Conservation (phyloP, 2,888 invertebrate species). For the Bhutanitis thaidina region DNA sequence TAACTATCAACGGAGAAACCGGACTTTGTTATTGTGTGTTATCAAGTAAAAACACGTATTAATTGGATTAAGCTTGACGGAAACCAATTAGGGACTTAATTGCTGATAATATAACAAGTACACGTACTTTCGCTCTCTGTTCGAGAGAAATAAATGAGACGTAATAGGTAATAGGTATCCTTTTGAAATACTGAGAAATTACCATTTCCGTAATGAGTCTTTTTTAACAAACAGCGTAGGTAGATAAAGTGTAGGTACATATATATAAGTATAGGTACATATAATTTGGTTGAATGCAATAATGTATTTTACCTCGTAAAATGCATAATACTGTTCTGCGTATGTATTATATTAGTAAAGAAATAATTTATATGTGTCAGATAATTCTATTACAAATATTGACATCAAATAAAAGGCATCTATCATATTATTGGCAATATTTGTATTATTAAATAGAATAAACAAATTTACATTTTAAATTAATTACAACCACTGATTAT, state of each 20-base stretch:
- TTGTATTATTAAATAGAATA: too few species aligned
- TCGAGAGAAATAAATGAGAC: not conserved
- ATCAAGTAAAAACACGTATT: constrained; percentile 56
- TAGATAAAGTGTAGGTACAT: too few species aligned
- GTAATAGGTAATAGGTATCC: not conserved
- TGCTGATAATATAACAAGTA: constrained; percentile 41
- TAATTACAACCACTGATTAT: too few species aligned
- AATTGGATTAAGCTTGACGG: constrained; percentile 65
- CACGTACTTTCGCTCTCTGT: constrained; percentile 10
- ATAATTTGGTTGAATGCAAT: not conserved
- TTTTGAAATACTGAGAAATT: not conserved
- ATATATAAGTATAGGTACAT: too few species aligned
- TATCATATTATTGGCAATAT: too few species aligned
- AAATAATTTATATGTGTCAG: too few species aligned
- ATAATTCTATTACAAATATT: too few species aligned
- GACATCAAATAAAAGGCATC: too few species aligned
- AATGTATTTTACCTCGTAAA: not conserved
- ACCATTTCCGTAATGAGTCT: not conserved
- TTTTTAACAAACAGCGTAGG: not conserved
- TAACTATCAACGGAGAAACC: constrained; percentile 42
- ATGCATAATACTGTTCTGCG: too few species aligned
- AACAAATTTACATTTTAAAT: too few species aligned
- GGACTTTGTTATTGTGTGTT: constrained; percentile 50
- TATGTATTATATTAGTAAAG: too few species aligned
- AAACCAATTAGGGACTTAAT: constrained; percentile 67